Evolutionary conservation across 2,113 vertebrate species (phyloP).

Genomic region (Chlorodrepanis virens): DNA sequence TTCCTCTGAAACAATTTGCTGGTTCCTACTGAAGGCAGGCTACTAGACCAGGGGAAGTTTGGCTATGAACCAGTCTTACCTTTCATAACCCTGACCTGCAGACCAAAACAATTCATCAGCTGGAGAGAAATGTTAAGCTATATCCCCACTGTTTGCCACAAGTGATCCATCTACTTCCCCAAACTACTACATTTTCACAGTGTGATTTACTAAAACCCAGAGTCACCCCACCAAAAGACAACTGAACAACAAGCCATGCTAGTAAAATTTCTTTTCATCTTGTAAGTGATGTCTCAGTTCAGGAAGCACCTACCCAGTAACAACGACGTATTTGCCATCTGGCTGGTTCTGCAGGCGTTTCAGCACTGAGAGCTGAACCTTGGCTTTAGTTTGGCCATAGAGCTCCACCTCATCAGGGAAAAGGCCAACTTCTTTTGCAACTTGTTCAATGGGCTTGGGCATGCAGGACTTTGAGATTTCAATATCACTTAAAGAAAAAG

Average conservation of each 20-base stretch:
- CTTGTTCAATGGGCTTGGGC: slow-evolving; percentile 81
- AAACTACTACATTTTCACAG: background rate
- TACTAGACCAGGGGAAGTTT: background rate
- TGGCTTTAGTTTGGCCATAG: slow-evolving; percentile 94
- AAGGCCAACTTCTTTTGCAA: slow-evolving; percentile 88
- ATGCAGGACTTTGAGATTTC: slow-evolving; percentile 87
- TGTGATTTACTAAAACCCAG: background rate
- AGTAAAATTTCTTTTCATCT: background rate
- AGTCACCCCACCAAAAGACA: background rate
- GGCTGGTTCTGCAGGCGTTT: slow-evolving; percentile 83
- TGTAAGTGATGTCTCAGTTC: background rate
- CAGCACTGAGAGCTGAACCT: slow-evolving; percentile 83
- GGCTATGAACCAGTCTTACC: background rate
- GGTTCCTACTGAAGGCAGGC: background rate
- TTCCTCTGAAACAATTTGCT: background rate
- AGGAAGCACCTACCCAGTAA: slow-evolving; percentile 84
- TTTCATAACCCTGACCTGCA: background rate
- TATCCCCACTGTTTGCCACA: background rate
- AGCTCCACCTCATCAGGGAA: slow-evolving; percentile 88
- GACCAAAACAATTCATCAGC: background rate
- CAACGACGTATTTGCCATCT: slow-evolving; percentile 94
- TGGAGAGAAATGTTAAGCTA: background rate
- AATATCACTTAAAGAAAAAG: slow-evolving; percentile 83
- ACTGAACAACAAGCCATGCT: background rate
- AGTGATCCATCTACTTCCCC: background rate